A percentile compares a stretch with the other conserved stretches of the same genome.
Evolutionary conservation across 2,888 invertebrate species (phyloP).

Genomic region (Habrosyne pyritoides): DNA sequence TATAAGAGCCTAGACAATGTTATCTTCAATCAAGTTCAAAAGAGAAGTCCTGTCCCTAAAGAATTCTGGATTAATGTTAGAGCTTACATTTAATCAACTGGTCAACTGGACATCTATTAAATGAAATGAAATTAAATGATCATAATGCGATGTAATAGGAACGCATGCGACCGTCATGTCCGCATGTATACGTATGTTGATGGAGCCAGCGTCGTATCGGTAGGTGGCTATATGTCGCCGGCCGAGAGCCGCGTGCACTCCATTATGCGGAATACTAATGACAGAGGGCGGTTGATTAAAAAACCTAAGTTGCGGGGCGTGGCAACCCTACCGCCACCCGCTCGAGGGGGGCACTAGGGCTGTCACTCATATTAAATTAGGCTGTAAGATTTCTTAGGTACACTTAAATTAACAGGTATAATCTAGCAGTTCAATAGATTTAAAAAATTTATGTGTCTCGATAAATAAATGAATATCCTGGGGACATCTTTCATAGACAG

Average conservation of each 20-base stretch:
- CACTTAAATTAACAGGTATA: background rate
- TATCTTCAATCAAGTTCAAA: too few relatives aligned
- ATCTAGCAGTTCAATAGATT: background rate
- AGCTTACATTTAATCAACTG: too few relatives aligned
- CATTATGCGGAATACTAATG: slow-evolving; percentile 79
- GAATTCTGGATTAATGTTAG: too few relatives aligned
- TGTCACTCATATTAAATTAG: slow-evolving; percentile 19
- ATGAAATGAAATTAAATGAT: background rate
- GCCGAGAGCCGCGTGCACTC: slow-evolving; percentile 37
- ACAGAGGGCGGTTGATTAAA: slow-evolving; percentile 80
- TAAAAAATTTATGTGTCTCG: too few relatives aligned
- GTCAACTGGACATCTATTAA: too few relatives aligned
- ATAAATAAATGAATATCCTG: too few relatives aligned
- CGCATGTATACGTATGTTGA: background rate
- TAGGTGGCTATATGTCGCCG: slow-evolving; percentile 20
- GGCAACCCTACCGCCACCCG: slow-evolving; percentile 45
- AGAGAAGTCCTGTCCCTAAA: too few relatives aligned
- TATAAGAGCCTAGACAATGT: too few relatives aligned
- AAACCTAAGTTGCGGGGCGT: slow-evolving; percentile 72
- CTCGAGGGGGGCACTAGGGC: slow-evolving; percentile 21
- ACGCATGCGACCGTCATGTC: background rate
- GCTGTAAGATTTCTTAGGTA: background rate
- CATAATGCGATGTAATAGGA: background rate
- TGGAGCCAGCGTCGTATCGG: background rate
- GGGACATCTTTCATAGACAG: too few relatives aligned